A percentile compares a stretch with the other conserved stretches of the same genome.
Evolutionary conservation across 2,113 vertebrate species (phyloP).

Genomic region (Bubalus kerabau): DNA sequence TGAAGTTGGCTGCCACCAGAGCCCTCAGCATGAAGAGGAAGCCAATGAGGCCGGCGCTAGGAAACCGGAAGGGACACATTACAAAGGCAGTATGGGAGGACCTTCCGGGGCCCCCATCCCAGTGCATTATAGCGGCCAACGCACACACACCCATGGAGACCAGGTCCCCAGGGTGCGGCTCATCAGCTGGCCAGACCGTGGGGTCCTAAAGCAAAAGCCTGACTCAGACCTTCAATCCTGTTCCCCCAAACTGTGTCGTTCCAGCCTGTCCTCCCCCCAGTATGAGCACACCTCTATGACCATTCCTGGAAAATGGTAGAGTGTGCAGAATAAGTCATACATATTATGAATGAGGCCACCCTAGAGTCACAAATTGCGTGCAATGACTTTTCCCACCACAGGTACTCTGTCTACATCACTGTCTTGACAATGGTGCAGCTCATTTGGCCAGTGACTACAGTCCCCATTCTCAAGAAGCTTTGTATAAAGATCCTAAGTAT

Average conservation of each 20-base stretch:
- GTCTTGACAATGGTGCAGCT: not conserved
- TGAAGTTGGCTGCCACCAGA: constrained; percentile 95
- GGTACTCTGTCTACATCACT: not conserved
- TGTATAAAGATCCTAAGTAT: not conserved
- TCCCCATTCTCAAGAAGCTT: not conserved
- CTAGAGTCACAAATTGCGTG: not conserved
- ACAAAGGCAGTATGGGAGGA: accelerated
- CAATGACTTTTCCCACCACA: not conserved
- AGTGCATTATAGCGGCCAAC: accelerated
- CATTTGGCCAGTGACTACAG: not conserved
- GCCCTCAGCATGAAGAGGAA: constrained; percentile 92
- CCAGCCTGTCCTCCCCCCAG: not conserved
- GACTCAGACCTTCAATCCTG: not conserved
- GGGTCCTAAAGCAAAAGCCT: not conserved
- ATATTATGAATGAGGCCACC: not conserved
- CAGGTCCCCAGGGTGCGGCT: not conserved
- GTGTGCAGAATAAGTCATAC: not conserved
- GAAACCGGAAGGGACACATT: not conserved
- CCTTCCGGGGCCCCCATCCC: accelerated
- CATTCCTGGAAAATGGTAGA: not conserved
- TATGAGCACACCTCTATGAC: too few relatives aligned
- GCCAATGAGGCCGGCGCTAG: constrained; percentile 84
- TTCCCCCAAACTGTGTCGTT: accelerated
- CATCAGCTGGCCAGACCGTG: not conserved
- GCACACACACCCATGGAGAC: not conserved